Evolutionary conservation across 2,797 vertebrate species (phyloP), one percentile per base, ranked within the genome.

Genomic region (Coreius guichenoti): DNA sequence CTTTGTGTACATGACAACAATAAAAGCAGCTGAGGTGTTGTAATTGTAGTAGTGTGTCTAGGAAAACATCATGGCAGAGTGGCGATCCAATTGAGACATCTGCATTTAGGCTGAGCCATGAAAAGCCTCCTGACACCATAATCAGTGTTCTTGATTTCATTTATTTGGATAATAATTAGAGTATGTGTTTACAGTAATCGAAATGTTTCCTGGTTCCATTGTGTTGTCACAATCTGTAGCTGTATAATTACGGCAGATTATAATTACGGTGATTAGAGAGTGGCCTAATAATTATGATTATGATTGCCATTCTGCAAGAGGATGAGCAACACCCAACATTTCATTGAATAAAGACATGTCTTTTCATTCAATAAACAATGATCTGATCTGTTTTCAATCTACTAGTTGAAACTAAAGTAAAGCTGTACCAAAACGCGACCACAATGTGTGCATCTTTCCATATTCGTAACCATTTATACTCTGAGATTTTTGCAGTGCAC

Each of bases 11-110:
- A 61, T 86, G 84, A 91, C 89, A 92, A 90, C 90, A 92, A 87
- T 68, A 54, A 91, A 92, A 75, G 45, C 45, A 88, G 90, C 92
- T 93, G 91, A 93, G 82, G 47, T 87, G 85, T 83, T 90, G 87
- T 89, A 90, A 91, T 63, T 61, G 86, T 61, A 89, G 91, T 47
- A 54, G 80, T 73, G 87, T 56, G 89, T 89, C 68, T 54, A 49
- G 65, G 76, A 79, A 80, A 88, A 86, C 78, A 82, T 87, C 88
- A 89, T 84, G 88, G n/a, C 17, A 89, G 89, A 31, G 29, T 31
- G 26, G 77, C 70, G 17, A 79, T 67, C 89, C 73, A 81, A 54
- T 6, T 1, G 23, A 75, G 74, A 72, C 61, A 80, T 51, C 45
- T 81, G 69, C 43, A 67, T 29, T 21, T 65, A 82, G 58, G 19